A percentile compares a stretch with the other conserved stretches of the same genome.
These are phyloP conservation scores for Artemisiospiza belli DNA, from an alignment of 2,113 vertebrate genomes.

Conservation along the genomic window DNA sequence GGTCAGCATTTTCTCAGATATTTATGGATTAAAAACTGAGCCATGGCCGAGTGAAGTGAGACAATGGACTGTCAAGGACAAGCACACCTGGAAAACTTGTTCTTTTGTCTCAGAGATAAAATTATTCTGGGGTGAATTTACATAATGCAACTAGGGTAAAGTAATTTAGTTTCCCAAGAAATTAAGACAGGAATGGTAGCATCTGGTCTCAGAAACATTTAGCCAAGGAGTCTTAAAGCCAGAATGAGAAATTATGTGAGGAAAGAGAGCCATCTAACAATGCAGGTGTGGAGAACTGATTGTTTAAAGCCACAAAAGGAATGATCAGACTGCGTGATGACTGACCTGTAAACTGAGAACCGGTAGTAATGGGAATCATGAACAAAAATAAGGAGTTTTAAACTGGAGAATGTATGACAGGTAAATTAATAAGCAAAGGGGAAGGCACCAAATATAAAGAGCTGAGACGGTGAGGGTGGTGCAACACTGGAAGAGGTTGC, in stretches of 20 bases:
- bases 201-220: not conserved
- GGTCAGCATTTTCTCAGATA: slow-evolving; percentile 43
- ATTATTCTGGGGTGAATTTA: not conserved
- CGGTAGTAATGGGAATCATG: not conserved
- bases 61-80: not conserved
- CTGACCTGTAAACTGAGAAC: not conserved
- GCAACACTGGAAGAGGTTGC: not conserved
- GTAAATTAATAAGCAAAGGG: not conserved
- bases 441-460: not conserved
- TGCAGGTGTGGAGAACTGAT: not conserved
- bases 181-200: not conserved
- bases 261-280: not conserved
- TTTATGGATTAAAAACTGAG: slow-evolving; percentile 58
- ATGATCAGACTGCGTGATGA: not conserved
- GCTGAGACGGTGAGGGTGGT: not conserved
- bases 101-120: not conserved
- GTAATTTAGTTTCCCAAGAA: not conserved
- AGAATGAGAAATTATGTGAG: not conserved
- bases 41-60: slow-evolving; percentile 1
- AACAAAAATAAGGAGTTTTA: not conserved
- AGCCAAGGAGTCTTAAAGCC: not conserved
- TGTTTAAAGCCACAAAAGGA: not conserved
- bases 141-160: not conserved
- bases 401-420: not conserved
- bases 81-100: not conserved